A percentile compares a stretch with the other conserved stretches of the same genome.
These are phyloP conservation scores for Papilio glaucus DNA, from an alignment of 1,140 invertebrate genomes.

Conservation along the genomic window DNA sequence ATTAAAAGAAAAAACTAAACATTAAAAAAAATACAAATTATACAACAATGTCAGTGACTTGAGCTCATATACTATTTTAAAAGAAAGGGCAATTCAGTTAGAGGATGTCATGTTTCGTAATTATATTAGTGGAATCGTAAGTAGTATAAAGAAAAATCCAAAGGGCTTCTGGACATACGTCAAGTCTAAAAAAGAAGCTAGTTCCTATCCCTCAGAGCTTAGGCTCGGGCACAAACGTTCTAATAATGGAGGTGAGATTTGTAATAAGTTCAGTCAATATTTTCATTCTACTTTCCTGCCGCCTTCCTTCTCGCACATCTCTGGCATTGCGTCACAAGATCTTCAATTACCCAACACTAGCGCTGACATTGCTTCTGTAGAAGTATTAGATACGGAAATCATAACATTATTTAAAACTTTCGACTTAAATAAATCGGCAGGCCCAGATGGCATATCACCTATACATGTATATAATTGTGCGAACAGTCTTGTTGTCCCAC, in stretches of 20 bases:
- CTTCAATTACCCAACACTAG: not conserved
- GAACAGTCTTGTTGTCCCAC: too few species aligned
- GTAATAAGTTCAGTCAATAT: conserved; percentile 41
- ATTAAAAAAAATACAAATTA: conserved; percentile 42
- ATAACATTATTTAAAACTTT: too few species aligned
- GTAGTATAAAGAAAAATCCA: conserved; percentile 40
- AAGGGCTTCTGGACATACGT: conserved; percentile 43
- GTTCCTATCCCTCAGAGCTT: conserved; percentile 32
- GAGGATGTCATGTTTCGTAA: conserved; percentile 33
- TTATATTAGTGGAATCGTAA: conserved; percentile 41
- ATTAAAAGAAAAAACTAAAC: conserved; percentile 48
- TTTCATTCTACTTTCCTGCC: conserved; percentile 44
- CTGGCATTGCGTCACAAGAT: not conserved
- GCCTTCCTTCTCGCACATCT: not conserved
- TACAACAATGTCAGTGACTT: conserved; percentile 41
- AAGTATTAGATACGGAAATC: too few species aligned
- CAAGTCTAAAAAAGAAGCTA: conserved; percentile 40
- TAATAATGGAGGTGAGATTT: conserved; percentile 32
- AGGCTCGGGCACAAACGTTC: not conserved
- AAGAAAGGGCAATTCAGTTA: conserved; percentile 40
- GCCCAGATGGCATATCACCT: conserved; percentile 35
- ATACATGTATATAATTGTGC: conserved; percentile 31
- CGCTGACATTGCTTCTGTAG: too few species aligned
- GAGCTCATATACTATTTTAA: conserved; percentile 37
- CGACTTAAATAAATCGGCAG: too few species aligned